Evolutionary conservation across 1,140 invertebrate species (phyloP).

Genomic region (Neoseiulus cucumeris): DNA sequence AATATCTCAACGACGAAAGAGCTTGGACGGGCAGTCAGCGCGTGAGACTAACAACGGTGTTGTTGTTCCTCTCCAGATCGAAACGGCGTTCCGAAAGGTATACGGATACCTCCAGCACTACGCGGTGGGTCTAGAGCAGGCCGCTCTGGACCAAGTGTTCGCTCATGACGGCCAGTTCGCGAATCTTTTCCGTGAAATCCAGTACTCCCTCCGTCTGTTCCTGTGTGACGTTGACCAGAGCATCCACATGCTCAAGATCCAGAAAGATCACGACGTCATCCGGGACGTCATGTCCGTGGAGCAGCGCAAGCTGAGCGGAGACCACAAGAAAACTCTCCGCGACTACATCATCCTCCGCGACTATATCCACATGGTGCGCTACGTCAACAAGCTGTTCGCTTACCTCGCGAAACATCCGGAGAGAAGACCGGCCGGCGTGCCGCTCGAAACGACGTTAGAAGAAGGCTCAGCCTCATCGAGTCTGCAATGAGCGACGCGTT

Average conservation of each 20-base stretch:
- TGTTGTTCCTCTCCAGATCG: slow-evolving; percentile 15
- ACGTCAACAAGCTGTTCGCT: slow-evolving; percentile 35
- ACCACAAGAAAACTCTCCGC: slow-evolving; percentile 33
- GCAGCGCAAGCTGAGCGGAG: slow-evolving; percentile 27
- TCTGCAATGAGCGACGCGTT: no score
- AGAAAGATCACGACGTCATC: slow-evolving; percentile 30
- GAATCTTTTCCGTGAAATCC: slow-evolving; percentile 34
- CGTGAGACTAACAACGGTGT: no score
- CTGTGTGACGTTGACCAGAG: slow-evolving; percentile 38
- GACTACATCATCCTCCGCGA: slow-evolving; percentile 45
- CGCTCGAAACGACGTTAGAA: not conserved
- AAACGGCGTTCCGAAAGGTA: slow-evolving; percentile 32
- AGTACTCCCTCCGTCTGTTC: slow-evolving; percentile 37
- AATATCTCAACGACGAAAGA: no score
- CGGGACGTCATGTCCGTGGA: slow-evolving; percentile 36
- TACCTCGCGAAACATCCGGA: slow-evolving; percentile 21
- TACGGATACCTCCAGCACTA: slow-evolving; percentile 42
- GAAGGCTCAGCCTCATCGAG: no score
- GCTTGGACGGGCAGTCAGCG: no score
- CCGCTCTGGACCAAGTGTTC: slow-evolving; percentile 39
- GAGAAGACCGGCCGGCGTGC: not conserved
- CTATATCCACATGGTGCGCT: slow-evolving; percentile 41
- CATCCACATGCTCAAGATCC: slow-evolving; percentile 34
- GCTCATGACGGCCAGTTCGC: slow-evolving; percentile 29
- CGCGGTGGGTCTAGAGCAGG: slow-evolving; percentile 43